Evolutionary conservation across 2,888 invertebrate genomes (phyloP).

Genomic region (Pyrocoelia pectoralis): DNA sequence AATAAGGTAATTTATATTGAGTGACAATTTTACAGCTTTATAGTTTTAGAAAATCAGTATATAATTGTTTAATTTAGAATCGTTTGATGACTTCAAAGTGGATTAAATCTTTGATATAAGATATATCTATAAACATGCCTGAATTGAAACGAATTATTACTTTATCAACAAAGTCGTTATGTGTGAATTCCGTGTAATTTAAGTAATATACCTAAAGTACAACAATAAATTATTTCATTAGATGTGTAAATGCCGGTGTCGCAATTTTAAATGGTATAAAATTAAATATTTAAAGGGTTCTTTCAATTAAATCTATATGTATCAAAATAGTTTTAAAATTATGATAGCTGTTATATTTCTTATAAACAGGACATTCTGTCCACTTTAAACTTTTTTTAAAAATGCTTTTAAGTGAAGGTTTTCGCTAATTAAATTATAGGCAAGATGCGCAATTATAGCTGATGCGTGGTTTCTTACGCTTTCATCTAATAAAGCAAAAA

Average conservation of each 20-base stretch:
- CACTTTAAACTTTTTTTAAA: background rate
- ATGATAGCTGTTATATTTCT: background rate
- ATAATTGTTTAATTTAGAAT: conserved; percentile 42
- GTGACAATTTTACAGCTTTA: conserved; percentile 23
- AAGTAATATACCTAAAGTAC: background rate
- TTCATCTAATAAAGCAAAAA: too few relatives aligned
- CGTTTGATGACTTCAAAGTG: conserved; percentile 39
- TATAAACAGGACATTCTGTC: background rate
- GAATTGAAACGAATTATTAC: background rate
- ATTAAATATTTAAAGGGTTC: background rate
- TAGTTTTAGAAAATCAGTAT: conserved; percentile 32
- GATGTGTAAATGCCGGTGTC: background rate
- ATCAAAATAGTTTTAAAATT: background rate
- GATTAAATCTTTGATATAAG: conserved; percentile 39
- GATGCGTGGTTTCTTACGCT: too few relatives aligned
- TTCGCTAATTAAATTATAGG: too few relatives aligned
- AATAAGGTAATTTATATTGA: conserved; percentile 18
- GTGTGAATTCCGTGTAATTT: background rate
- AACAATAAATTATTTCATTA: background rate
- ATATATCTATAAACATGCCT: conserved; percentile 31
- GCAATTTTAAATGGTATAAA: conserved; percentile 1
- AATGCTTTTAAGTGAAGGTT: background rate
- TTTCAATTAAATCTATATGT: background rate
- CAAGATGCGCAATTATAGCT: too few relatives aligned
- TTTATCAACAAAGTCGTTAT: background rate